Percentiles rank a stretch among this genome's conserved stretches.
phyloP scores from a whole-genome alignment of 2,797 vertebrate genomes.

The Holocentrus rufus region DNA sequence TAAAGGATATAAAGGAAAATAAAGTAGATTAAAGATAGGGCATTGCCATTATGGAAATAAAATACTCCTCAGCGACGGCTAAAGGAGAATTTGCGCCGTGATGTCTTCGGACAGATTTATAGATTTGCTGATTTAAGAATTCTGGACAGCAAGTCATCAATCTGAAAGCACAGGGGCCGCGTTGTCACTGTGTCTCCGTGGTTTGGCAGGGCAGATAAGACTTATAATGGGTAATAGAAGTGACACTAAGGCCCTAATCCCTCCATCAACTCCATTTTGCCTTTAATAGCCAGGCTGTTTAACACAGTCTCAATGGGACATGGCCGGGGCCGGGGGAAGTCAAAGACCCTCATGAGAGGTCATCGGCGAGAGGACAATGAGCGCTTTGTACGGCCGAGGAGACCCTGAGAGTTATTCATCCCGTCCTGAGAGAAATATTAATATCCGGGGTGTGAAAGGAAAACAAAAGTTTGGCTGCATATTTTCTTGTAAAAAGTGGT shows the following conservation, averaged over 20 bases:
- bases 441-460: conserved; percentile 17
- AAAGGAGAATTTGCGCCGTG: conserved; percentile 14
- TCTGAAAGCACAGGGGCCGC: conserved; percentile 14
- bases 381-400: conserved; percentile 44
- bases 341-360: conserved; percentile 55
- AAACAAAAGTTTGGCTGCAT: neutral
- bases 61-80: conserved; percentile 8
- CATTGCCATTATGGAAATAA: conserved; percentile 15
- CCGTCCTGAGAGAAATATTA: conserved; percentile 43
- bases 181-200: conserved; percentile 11
- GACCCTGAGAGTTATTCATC: conserved; percentile 28
- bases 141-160: neutral
- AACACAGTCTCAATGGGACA: conserved; percentile 37
- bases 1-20: conserved; percentile 59
- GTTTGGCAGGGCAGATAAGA: conserved; percentile 27
- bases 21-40: conserved; percentile 60
- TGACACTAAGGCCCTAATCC: conserved; percentile 47
- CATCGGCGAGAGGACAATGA: conserved; percentile 49
- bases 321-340: conserved; percentile 49
- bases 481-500: neutral
- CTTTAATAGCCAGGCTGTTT: conserved; percentile 57
- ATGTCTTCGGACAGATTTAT: conserved; percentile 48
- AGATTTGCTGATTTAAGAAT: conserved; percentile 19
- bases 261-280: conserved; percentile 43
- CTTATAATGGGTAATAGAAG: conserved; percentile 43